These are phyloP conservation scores for Alentia gelatinosa DNA, from an alignment of 2,888 invertebrate genomes.

Conservation along the genomic window DNA sequence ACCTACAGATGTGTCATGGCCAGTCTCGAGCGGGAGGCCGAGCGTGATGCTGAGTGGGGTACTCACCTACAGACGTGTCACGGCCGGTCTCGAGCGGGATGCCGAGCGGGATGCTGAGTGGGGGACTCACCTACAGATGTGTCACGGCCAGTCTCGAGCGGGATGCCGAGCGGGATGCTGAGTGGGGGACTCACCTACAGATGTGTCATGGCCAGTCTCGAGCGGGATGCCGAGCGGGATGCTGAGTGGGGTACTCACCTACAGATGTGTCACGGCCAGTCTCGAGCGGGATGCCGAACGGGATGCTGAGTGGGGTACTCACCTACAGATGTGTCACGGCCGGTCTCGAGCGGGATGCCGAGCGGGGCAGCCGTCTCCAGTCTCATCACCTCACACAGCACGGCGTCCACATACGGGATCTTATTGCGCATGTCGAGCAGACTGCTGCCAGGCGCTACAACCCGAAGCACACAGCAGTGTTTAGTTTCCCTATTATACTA, in stretches of 20 bases:
- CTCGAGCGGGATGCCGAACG: neutral
- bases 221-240: no score
- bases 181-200: no score
- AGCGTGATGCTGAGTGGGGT: no score
- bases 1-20: no score
- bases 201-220: no score
- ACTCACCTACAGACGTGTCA: neutral
- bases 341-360: neutral
- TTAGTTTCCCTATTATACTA: neutral
- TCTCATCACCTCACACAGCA: neutral
- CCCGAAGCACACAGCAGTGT: neutral
- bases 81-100: neutral
- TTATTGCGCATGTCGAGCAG: neutral
- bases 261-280: slow-evolving; percentile 24
- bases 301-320: no score
- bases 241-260: no score
- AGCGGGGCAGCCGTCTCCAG: neutral
- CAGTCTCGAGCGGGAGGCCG: no score
- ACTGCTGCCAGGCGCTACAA: neutral
- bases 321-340: slow-evolving; percentile 28
- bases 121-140: no score
- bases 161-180: no score
- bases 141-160: no score
- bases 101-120: no score
- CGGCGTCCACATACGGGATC: neutral